Percentiles rank a stretch among this genome's conserved stretches.
Evolutionary conservation across 2,113 vertebrate genomes (phyloP).

Genomic region (Pollachius pollachius): DNA sequence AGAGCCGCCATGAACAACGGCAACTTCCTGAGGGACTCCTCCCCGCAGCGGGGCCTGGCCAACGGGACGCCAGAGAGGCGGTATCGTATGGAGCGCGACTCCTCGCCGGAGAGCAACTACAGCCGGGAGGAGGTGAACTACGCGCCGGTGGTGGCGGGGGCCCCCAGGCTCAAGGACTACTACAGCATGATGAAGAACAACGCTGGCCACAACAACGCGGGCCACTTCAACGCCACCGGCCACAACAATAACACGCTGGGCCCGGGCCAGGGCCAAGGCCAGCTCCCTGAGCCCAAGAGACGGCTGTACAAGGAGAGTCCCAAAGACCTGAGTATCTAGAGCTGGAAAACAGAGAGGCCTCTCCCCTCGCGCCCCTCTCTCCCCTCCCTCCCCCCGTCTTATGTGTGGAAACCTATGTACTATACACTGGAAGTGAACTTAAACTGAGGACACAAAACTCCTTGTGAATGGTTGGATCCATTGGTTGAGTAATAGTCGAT

Average conservation of each 20-base stretch:
- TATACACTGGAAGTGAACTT: slow-evolving; percentile 68
- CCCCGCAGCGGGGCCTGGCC: slow-evolving; percentile 44
- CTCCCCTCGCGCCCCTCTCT: slow-evolving; percentile 46
- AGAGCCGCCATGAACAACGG: slow-evolving; percentile 62
- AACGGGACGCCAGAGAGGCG: slow-evolving; percentile 67
- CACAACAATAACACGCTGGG: slow-evolving; percentile 60
- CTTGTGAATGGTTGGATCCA: slow-evolving; percentile 43
- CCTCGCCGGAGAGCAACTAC: slow-evolving; percentile 74
- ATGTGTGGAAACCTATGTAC: slow-evolving; percentile 53
- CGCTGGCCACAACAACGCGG: slow-evolving; percentile 63
- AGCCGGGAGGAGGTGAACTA: slow-evolving; percentile 73
- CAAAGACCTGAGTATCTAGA: slow-evolving; percentile 96
- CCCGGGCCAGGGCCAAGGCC: slow-evolving; percentile 68
- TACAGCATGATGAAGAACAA: slow-evolving; percentile 78
- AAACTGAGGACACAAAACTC: slow-evolving; percentile 51
- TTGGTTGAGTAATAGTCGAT: slow-evolving; percentile 31
- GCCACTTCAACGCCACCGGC: slow-evolving; percentile 51
- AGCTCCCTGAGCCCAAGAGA: slow-evolving; percentile 82
- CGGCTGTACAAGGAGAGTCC: slow-evolving; percentile 90
- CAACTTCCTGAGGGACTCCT: slow-evolving; percentile 66
- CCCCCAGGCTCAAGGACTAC: slow-evolving; percentile 80
- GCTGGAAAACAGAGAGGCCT: slow-evolving; percentile 41
- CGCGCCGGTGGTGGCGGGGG: slow-evolving; percentile 22
- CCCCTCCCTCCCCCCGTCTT: slow-evolving; percentile 15
- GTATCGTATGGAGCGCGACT: slow-evolving; percentile 63